Conservation (phyloP, 2,113 vertebrate genomes). For the Neotoma lepida region DNA sequence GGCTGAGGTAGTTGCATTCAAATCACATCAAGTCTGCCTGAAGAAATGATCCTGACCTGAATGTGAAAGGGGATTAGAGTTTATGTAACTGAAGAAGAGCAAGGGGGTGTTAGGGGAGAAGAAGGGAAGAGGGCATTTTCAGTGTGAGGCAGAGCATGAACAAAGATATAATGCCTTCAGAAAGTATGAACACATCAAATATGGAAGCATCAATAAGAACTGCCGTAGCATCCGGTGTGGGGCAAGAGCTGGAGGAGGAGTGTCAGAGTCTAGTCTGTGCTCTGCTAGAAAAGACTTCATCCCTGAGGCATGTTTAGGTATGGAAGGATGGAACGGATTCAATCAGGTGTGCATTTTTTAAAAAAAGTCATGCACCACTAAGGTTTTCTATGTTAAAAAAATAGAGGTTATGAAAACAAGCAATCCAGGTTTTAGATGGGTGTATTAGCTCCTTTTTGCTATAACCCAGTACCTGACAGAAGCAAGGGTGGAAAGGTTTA, state of each 20-base stretch:
- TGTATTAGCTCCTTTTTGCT: not conserved
- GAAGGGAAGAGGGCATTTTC: not conserved
- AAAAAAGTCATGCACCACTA: not conserved
- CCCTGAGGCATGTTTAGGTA: not conserved
- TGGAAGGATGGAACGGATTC: not conserved
- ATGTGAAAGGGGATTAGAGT: not conserved
- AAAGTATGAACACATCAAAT: not conserved
- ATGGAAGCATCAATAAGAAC: not conserved
- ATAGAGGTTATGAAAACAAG: slow-evolving; percentile 26
- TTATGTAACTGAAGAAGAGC: slow-evolving; percentile 10
- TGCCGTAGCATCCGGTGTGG: too few relatives aligned
- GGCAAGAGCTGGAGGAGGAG: not conserved
- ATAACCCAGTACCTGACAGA: not conserved
- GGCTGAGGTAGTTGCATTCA: not conserved
- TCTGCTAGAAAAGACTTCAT: not conserved
- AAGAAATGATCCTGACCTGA: slow-evolving; percentile 9
- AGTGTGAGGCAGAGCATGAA: not conserved
- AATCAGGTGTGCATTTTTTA: not conserved
- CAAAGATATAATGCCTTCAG: not conserved
- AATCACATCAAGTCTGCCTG: not conserved
- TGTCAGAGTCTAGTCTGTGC: accelerated
- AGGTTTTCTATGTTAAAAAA: slow-evolving; percentile 41
- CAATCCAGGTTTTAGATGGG: not conserved
- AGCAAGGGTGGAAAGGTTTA: not conserved
- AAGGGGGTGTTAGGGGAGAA: not conserved